Base-by-base conservation (phyloP, 2,113 vertebrate genomes). In the Argyrosomus japonicus region DNA sequence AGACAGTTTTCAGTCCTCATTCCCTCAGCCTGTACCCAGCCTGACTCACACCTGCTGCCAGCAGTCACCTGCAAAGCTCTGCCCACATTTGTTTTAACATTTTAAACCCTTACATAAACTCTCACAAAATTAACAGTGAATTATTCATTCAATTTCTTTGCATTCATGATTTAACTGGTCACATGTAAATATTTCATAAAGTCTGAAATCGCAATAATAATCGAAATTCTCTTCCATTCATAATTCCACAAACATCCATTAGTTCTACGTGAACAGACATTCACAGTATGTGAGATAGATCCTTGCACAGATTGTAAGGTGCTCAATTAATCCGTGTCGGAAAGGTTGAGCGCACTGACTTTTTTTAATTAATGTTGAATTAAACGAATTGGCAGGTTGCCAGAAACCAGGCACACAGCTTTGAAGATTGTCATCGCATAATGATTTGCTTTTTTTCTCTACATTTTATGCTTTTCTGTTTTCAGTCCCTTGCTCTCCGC, bases 401-500 rank as follows among this genome's bases (percentile, higher is more conserved):
- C 88, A 93, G 88, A 92, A 91, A 92, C 65, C 91, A 92, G 83
- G 84, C 88, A 79, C 84, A 79, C 83, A 70, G 88, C 93, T 94
- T 93, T 95, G 91, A 94, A 94, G 88, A 95, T 93, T 93, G 93
- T 91, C 88, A 94, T 92, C 88, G 88, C 91, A 91, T 95, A 96
- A 95, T 94, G 92, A 95, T 88, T 90, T 70, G 83, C 77, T 90
- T 92, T 92, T 89, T 81, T 91, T 36, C 25, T 56, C 68, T 65
- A 87, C 95, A 96, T 96, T 96, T 96, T 95, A 95, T 94, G 95
- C 94, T 96, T 95, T 95, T 96, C 95, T 92, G 93, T 92, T 93
- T 91, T 92, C 92, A 90, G 91, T 87, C 91, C 88, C 91, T 89
- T 82, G 68, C 95, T 96, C 95, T 96, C 94, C 92, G 93, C 96